These are phyloP conservation scores for Eira barbara DNA, from an alignment of 2,113 vertebrate species.

Conservation along the genomic window DNA sequence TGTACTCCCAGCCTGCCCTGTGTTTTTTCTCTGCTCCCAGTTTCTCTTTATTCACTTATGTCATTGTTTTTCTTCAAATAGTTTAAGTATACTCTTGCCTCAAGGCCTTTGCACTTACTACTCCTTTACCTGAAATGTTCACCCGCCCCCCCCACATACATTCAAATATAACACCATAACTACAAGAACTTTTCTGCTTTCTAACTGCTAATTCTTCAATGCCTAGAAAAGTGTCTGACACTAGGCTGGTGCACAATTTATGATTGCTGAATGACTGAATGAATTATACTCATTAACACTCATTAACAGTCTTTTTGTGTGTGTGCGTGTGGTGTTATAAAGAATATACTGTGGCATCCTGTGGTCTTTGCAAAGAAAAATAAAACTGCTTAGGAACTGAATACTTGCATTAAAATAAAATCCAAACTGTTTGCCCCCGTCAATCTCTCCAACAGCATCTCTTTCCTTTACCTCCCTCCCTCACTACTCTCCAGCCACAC, in stretches of 20 bases:
- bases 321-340: not conserved
- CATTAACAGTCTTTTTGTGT: not conserved
- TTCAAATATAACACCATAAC: not conserved
- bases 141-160: fast-evolving
- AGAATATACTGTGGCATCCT: not conserved
- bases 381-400: not conserved
- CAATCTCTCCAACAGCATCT: not conserved
- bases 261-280: not conserved
- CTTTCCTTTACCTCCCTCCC: not conserved
- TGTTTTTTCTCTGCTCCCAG: not conserved
- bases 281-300: not conserved
- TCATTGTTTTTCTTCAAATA: not conserved
- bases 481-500: not conserved
- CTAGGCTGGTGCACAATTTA: not conserved
- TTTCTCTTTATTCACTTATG: not conserved
- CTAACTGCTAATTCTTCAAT: not conserved
- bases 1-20: not conserved
- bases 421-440: not conserved
- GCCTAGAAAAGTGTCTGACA: not conserved
- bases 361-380: not conserved
- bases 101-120: not conserved
- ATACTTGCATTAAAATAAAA: not conserved
- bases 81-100: not conserved
- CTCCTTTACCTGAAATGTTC: not conserved
- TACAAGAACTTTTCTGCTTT: not conserved